Evolutionary conservation across 2,888 invertebrate genomes (phyloP), one percentile per base, ranked within the genome.

Genomic region (Tuta absoluta): DNA sequence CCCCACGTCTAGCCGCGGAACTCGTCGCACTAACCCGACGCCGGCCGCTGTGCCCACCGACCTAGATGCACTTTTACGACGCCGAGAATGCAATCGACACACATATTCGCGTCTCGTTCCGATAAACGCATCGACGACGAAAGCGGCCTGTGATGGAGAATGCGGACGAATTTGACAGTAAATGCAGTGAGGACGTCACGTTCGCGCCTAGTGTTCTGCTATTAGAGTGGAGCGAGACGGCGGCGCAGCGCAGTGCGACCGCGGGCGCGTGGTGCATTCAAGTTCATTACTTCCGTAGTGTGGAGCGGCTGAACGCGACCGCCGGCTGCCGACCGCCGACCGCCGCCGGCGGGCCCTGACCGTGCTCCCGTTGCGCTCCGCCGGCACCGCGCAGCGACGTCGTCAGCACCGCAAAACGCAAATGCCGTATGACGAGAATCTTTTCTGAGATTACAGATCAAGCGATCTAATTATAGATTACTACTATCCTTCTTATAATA

Each of bases 231-330:
- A 90, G 86, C 78, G 81, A 84, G 89, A 90, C 78, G 74, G 85
- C 74, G 76, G 85, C 74, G 76, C 80, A 80, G 83, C 77, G 84
- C 82, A 81, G 77, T 79, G 83, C 85, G 79, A 73, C 81, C 82
- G 81, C 85, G 79, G 73, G 81, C 82, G 81, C 82, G 80, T 79
- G 84, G 84, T 88, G 90, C 88, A 90, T 89, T 91, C 92, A 92
- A 92, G 92, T 92, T 92, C 91, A 92, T 91, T 91, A 92, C 92
- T 92, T 92, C 90, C 91, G 91, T 89, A 86, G 84, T 85, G 85
- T 82, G 75, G 81, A 76, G 80, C 60, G 60, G 24, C 24, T 53
- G 56, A 24, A 4, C 33, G 61, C 66, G 68, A 67, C 67, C 69
- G 65, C 38, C 38, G 24, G 23, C 56, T 17, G 57, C 21, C 51